Conservation (phyloP, 1,140 invertebrate genomes). For the Drosophila trapezifrons region DNA sequence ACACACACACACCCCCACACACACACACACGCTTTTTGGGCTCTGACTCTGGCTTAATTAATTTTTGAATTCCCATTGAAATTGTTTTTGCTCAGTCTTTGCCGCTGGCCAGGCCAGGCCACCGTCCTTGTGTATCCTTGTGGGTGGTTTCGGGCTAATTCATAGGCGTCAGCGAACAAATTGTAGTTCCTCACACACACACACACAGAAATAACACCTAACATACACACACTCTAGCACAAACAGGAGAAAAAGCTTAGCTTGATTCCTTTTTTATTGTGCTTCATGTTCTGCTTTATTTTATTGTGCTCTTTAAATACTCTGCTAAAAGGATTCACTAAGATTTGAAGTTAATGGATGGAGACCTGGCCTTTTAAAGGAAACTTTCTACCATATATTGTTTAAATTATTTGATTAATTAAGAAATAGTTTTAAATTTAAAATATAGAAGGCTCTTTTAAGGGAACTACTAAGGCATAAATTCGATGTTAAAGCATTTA, state of each 20-base stretch:
- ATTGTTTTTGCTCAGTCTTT: conserved; percentile 66
- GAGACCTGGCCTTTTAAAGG: neutral
- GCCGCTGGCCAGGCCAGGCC: conserved; percentile 42
- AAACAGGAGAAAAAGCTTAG: conserved; percentile 21
- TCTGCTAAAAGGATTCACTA: neutral
- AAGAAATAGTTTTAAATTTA: too few relatives aligned
- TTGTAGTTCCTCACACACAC: conserved; percentile 62
- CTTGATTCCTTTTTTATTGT: conserved; percentile 20
- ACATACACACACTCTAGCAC: conserved; percentile 3
- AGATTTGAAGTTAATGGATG: neutral
- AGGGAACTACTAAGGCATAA: too few relatives aligned
- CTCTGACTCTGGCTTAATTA: conserved; percentile 67
- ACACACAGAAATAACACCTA: neutral
- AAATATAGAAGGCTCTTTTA: too few relatives aligned
- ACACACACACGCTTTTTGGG: conserved; percentile 26
- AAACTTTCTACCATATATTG: neutral
- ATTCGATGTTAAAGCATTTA: too few relatives aligned
- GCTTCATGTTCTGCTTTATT: neutral
- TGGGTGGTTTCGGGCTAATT: conserved; percentile 62
- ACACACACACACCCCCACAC: conserved; percentile 14
- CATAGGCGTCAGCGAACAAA: conserved; percentile 74
- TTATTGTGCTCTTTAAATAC: conserved; percentile 7
- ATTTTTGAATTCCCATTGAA: conserved; percentile 77
- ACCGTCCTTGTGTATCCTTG: conserved; percentile 26
- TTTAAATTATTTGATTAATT: too few relatives aligned